Evolutionary conservation across 2,888 invertebrate genomes (phyloP).

Genomic region (Dermolepida albohirtum): DNA sequence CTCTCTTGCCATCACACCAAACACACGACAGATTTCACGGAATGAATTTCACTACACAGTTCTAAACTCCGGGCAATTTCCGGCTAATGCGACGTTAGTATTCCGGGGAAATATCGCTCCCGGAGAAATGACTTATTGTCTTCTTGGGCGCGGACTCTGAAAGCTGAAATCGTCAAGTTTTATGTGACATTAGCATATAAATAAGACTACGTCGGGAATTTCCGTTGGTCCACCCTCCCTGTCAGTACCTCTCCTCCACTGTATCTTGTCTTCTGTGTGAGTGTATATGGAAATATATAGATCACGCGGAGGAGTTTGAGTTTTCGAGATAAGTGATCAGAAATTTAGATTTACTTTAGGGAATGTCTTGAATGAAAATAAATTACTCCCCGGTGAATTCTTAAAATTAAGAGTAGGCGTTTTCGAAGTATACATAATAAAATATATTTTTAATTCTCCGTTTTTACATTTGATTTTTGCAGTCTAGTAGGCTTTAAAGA

Average conservation of each 20-base stretch:
- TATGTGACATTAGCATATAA: constrained; percentile 54
- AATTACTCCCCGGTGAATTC: too few relatives aligned
- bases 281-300: background rate
- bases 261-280: background rate
- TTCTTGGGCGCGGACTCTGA: constrained; percentile 46
- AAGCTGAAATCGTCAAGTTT: constrained; percentile 52
- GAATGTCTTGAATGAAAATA: background rate
- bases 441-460: too few relatives aligned
- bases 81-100: constrained; percentile 49
- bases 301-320: background rate
- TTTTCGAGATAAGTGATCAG: background rate
- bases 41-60: constrained; percentile 26
- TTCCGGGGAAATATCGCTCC: constrained; percentile 43
- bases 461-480: too few relatives aligned
- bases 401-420: too few relatives aligned
- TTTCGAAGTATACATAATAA: too few relatives aligned
- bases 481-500: too few relatives aligned
- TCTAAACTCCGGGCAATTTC: constrained; percentile 47
- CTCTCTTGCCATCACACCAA: background rate
- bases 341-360: constrained; percentile 4
- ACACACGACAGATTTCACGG: constrained; percentile 41
- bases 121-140: constrained; percentile 51
- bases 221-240: background rate
- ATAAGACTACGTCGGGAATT: constrained; percentile 49
- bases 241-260: background rate